Base-by-base conservation (phyloP, 2,888 invertebrate species). In the Cataglyphis rosenhaueri region DNA sequence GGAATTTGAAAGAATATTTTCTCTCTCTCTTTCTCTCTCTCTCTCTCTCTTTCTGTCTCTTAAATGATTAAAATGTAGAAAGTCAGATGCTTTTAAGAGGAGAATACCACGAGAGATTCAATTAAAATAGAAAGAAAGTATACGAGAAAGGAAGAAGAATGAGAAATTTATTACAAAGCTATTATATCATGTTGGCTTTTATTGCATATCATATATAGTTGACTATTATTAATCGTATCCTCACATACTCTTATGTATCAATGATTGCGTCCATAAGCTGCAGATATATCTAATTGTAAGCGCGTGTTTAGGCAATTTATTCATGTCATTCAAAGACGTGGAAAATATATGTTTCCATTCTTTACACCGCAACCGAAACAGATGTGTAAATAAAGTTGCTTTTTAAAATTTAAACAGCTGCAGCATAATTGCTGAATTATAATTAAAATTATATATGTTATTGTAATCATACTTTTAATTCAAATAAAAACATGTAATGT, bases 261-360 rank as follows among this genome's bases (percentile, higher is more conserved):
- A 76, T 76, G 65, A 76, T 55, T 55, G 66, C 48, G 10, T 62
- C 8, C 38, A 65, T 65, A 76, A 76, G 38, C 65, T 44, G 18
- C n/a, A 55, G 55, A 76, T 76, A 15, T 41, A 35, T 21, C n/a
- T 74, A 29, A 29, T 29, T 29, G 29, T 29, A 62, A 55, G 52
- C 15, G 52, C 25, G 55, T 12, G 55, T 12, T 15, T 65, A 55
- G 29, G n/a, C n/a, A 38, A 76, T 68, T 68, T 59, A 57, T 66
- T 57, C 21, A 25, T 21, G 57, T 57, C 41, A 68, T 52, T 68
- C 68, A 29, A 29, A 41, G 29, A 76, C 32, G 18, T 0, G 21
- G 57, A 35, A 65, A 55, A 25, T 76, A 62, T 62, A 65, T 52
- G 29, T 75, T 76, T 68, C 5, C 32, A 68, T 68, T 78, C n/a